These are phyloP conservation scores for Hydriomena furcata DNA, from an alignment of 2,888 invertebrate species.

Conservation along the genomic window DNA sequence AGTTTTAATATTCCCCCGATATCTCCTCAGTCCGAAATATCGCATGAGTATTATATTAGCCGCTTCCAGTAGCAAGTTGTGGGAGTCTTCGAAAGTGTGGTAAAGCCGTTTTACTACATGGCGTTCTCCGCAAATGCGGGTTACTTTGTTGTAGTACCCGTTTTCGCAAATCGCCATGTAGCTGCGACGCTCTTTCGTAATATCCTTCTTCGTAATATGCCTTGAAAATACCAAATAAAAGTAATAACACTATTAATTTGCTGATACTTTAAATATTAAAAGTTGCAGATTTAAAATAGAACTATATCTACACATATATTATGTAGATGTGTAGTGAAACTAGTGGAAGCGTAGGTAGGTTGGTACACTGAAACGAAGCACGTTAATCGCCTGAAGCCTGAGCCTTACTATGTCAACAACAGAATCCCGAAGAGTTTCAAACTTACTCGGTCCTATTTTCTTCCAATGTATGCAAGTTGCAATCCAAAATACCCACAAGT, in stretches of 20 bases:
- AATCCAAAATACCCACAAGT: slow-evolving; percentile 83
- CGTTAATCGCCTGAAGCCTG: not conserved
- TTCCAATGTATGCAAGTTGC: slow-evolving; percentile 85
- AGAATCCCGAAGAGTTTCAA: slow-evolving; percentile 5
- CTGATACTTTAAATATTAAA: too few relatives aligned
- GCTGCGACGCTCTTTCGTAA: slow-evolving; percentile 77
- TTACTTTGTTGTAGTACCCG: slow-evolving; percentile 82
- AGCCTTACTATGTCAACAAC: slow-evolving; percentile 1
- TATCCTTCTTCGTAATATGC: slow-evolving; percentile 66
- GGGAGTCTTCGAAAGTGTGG: slow-evolving; percentile 75
- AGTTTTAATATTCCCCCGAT: slow-evolving; percentile 80
- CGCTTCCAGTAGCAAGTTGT: slow-evolving; percentile 84
- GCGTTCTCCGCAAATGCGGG: slow-evolving; percentile 71
- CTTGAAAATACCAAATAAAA: slow-evolving; percentile 43
- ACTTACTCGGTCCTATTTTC: slow-evolving; percentile 84
- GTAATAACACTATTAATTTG: too few relatives aligned
- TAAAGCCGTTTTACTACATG: slow-evolving; percentile 73
- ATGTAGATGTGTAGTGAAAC: too few relatives aligned
- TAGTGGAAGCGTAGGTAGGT: too few relatives aligned
- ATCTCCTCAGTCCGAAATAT: slow-evolving; percentile 81
- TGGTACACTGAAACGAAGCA: too few relatives aligned
- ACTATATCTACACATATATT: too few relatives aligned
- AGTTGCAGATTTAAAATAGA: too few relatives aligned
- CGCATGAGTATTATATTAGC: slow-evolving; percentile 84
- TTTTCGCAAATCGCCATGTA: slow-evolving; percentile 81